Evolutionary conservation across 2,888 invertebrate genomes (phyloP).

Genomic region (Notocelia uddmanniana): DNA sequence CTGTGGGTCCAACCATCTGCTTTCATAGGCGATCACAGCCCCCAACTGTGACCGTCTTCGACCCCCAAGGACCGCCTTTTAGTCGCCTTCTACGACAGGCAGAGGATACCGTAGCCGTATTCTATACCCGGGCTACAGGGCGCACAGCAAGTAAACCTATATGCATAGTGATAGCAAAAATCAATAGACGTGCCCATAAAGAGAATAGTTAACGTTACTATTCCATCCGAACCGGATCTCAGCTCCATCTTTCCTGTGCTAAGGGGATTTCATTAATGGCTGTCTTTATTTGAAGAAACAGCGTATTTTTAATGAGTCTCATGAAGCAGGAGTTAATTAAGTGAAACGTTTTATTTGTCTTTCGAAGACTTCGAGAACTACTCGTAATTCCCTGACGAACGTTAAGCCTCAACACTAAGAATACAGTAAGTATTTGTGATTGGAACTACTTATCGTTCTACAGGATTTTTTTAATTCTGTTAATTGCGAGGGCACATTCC

Average conservation of each 20-base stretch:
- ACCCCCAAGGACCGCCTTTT: too few species aligned
- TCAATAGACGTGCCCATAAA: too few species aligned
- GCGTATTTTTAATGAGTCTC: slow-evolving; percentile 7
- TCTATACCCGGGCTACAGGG: too few species aligned
- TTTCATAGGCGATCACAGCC: too few species aligned
- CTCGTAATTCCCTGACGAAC: not conserved
- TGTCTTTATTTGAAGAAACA: slow-evolving; percentile 18
- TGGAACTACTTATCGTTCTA: not conserved
- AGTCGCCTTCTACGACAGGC: too few species aligned
- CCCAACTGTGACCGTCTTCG: too few species aligned
- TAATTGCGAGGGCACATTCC: too few species aligned
- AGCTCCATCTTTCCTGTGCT: slow-evolving; percentile 27
- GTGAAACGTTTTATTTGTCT: slow-evolving; percentile 6
- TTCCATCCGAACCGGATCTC: not conserved
- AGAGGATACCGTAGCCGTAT: too few species aligned
- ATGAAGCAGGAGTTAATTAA: slow-evolving; percentile 13
- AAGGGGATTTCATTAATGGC: slow-evolving; percentile 26
- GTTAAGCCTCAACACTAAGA: not conserved
- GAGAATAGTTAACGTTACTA: not conserved
- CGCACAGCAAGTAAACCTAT: too few species aligned
- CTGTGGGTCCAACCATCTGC: too few species aligned
- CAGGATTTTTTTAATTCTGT: too few species aligned
- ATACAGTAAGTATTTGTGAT: not conserved
- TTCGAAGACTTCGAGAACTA: not conserved
- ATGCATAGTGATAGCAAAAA: too few species aligned